Percentiles rank a stretch among this genome's conserved stretches.
Conservation (phyloP, 2,888 invertebrate species). For the Sceliomorpha sp. region DNA sequence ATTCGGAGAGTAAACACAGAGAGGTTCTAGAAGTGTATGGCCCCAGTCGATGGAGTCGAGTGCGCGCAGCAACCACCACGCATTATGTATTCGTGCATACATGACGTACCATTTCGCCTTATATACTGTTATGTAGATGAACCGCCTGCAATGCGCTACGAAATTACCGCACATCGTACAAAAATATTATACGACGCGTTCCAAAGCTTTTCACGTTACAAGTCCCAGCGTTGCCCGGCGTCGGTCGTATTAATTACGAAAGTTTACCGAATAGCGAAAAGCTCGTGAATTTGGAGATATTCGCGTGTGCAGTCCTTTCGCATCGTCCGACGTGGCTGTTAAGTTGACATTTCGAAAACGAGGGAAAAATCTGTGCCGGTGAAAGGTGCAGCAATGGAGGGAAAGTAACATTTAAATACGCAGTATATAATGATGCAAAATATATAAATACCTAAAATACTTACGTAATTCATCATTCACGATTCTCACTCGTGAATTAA, state of each 20-base stretch:
- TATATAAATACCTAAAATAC: too few relatives aligned
- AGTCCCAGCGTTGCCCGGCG: background rate
- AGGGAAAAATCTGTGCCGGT: too few relatives aligned
- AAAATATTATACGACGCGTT: constrained; percentile 7
- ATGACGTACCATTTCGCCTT: constrained; percentile 32
- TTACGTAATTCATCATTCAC: too few relatives aligned
- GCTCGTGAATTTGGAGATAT: constrained; percentile 4
- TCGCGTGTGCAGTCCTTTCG: too few relatives aligned
- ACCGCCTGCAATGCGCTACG: constrained; percentile 6
- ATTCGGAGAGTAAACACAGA: constrained; percentile 73
- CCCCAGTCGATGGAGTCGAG: constrained; percentile 39
- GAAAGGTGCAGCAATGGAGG: too few relatives aligned
- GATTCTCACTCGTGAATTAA: too few relatives aligned
- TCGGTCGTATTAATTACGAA: background rate
- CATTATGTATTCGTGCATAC: constrained; percentile 60
- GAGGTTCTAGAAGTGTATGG: constrained; percentile 63
- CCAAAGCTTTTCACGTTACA: constrained; percentile 1
- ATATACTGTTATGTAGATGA: constrained; percentile 20
- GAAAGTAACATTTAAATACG: too few relatives aligned
- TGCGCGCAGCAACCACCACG: constrained; percentile 51
- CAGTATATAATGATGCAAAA: too few relatives aligned
- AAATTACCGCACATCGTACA: constrained; percentile 18
- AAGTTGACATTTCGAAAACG: too few relatives aligned
- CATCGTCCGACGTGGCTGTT: too few relatives aligned
- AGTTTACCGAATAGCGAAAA: constrained; percentile 2